Base-by-base conservation (phyloP, 2,888 invertebrate species). In the Zygaena filipendulae region DNA sequence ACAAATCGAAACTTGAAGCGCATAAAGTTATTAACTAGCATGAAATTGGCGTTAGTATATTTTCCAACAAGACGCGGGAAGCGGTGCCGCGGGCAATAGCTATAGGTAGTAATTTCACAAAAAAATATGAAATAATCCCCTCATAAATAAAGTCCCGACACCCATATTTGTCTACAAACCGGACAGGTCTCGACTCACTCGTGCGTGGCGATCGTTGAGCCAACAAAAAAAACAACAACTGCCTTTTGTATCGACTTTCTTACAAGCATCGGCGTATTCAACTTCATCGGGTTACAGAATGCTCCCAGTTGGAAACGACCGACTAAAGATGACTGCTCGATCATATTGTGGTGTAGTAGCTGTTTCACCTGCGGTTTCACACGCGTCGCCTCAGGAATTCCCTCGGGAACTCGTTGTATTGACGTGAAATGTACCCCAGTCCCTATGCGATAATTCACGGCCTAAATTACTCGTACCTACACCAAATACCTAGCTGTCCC, bases 81-180 rank as follows among this genome's bases (percentile, higher is more conserved):
- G 5, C 16, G 4, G 5, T 6, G 5, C 5, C 4, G 4, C 4
- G 16, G 7, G 5, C 4, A 16, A 4, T 16, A 6, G 5, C 7
- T 16, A 7, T 7, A 16, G 7, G 5, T 6, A 16, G 16, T 6
- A 16, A 16, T 6, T 16, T 16, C 7, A 16, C 16, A 51, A 43
- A 57, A 64, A 68, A 67, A 64, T 55, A 48, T 32, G 45, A n/a
- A n/a, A 46, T 56, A 57, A 60, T 59, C 57, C 54, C 56, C 60
- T 63, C 64, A 64, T 60, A 53, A 4, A 16, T 6, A 7, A 16
- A 7, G 4, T 16, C 16, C 55, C 58, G 49, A 41, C 38, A 43
- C 59, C 72, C 74, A 71, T 71, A 71, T 68, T 55, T 42, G 68
- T 47, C 38, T 45, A 53, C 53, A 42, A 35, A 45, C 46, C 41